A percentile compares a stretch with the other conserved stretches of the same genome.
Conservation (phyloP, 2,797 vertebrate species). For the Meriones psammophilus region DNA sequence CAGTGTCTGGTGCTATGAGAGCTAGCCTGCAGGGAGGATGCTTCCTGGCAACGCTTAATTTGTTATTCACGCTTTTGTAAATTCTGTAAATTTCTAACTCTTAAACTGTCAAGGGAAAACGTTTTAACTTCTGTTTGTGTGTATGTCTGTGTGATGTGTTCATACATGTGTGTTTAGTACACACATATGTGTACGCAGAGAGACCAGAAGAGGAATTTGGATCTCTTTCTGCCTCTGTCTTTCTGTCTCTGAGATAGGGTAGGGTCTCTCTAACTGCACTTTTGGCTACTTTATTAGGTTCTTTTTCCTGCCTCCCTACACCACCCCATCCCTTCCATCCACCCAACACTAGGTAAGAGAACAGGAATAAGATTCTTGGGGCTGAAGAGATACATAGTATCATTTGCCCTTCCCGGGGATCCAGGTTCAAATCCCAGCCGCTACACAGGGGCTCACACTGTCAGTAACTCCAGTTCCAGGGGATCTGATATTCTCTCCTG, state of each 20-base stretch:
- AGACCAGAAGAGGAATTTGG: not conserved
- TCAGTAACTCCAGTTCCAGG: not conserved
- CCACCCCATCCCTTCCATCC: too few relatives aligned
- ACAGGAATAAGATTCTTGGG: not conserved
- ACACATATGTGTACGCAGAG: not conserved
- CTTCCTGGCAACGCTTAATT: not conserved
- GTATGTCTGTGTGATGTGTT: not conserved
- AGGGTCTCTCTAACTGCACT: not conserved
- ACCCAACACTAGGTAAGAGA: too few relatives aligned
- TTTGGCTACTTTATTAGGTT: too few relatives aligned
- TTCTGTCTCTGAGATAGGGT: not conserved
- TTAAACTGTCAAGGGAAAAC: not conserved
- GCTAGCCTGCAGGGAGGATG: not conserved
- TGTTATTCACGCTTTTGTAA: conserved; percentile 18
- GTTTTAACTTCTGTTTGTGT: not conserved
- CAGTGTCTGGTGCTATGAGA: not conserved
- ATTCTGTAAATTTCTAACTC: conserved; percentile 42
- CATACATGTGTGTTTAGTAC: not conserved
- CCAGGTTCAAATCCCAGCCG: not conserved
- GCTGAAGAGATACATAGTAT: not conserved
- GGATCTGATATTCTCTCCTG: not conserved
- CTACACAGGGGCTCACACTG: not conserved
- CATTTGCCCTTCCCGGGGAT: not conserved
- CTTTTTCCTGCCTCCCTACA: too few relatives aligned
- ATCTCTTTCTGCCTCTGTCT: not conserved